Evolutionary conservation across 2,888 invertebrate genomes (phyloP), one percentile per base, ranked within the genome.

Genomic region (Asteroscopus sphinx): DNA sequence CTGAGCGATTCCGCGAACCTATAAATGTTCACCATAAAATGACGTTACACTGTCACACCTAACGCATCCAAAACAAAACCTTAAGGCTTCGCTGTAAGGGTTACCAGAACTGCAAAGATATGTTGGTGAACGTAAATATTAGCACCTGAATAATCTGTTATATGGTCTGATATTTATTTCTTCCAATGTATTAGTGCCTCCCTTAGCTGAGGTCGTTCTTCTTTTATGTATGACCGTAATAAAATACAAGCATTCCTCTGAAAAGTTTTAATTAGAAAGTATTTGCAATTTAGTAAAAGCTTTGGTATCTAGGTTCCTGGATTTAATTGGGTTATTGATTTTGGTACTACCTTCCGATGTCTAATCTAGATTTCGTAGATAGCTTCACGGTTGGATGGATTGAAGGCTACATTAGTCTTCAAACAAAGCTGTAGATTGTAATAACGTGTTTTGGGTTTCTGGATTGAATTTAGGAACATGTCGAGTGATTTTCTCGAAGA

Each of bases 1-100:
- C 68, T 71, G 72, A 71, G 71, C 73, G 75, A 81, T 78, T 81
- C 78, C 59, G 63, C 69, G 68, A 65, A 70, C 76, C 83, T 77
- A 84, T 83, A 82, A 83, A 83, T 81, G 82, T 76, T 78, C 70
- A 61, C 76, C 82, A 79, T 84, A 83, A 84, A 82, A 78, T 79
- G 81, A 77, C 77, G 73, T 66, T 73, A 68, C 35, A 61, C 48
- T 36, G 37, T 30, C 39, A 26, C 49, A 46, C 25, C n/a, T 41
- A 2, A 33, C 26, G 3, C 36, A 44, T 47, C 5, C 55, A 7
- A 72, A 56, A 58, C 4, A 21, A 8, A 54, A 68, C 73, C 53
- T 62, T 79, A 61, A n/a, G 0, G 0, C 8, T 2, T n/a, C 3
- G 17, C 0, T 3, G 21, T 51, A 69, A 58, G 35, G 42, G 9